Evolutionary conservation across 30 jellyfish, hydroid and myxozoan species (phyloP).

Genomic region (Pelagia noctiluca): DNA sequence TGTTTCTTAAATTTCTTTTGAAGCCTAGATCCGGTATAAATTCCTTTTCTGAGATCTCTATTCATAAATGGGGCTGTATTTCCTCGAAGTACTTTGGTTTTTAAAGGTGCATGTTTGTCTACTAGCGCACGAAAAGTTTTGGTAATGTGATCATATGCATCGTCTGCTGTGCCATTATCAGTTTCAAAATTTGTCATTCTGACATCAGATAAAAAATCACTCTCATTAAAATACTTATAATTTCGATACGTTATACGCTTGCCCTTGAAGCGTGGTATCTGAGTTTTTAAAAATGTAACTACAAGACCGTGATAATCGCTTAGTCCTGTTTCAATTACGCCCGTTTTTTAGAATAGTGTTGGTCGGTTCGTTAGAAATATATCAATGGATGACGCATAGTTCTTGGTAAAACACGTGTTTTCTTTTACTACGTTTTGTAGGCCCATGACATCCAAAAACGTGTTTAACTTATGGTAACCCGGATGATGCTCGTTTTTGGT

Average conservation of each 20-base stretch:
- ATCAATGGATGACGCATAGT: background rate
- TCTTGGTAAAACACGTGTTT: background rate
- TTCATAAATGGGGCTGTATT: conserved; percentile 30
- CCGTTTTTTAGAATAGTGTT: background rate
- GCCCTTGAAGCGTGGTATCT: background rate
- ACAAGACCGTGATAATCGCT: background rate
- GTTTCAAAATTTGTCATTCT: background rate
- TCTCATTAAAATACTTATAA: background rate
- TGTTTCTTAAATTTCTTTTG: conserved; percentile 19
- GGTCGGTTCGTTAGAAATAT: background rate
- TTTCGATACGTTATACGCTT: background rate
- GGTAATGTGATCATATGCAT: conserved; percentile 13
- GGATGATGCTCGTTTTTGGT: conserved; percentile 3
- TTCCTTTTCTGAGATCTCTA: conserved; percentile 38
- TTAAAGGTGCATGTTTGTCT: conserved; percentile 9
- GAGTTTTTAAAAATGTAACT: background rate
- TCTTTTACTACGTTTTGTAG: background rate
- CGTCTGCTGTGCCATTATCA: background rate
- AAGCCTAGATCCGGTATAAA: conserved; percentile 53
- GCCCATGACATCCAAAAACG: background rate
- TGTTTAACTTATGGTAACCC: background rate
- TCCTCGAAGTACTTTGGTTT: background rate
- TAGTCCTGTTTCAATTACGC: background rate
- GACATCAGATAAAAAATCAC: background rate
- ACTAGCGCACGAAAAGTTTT: background rate